Evolutionary conservation across 1,140 invertebrate genomes (phyloP), one percentile per base, ranked within the genome.

Genomic region (Bradynema listronoti): DNA sequence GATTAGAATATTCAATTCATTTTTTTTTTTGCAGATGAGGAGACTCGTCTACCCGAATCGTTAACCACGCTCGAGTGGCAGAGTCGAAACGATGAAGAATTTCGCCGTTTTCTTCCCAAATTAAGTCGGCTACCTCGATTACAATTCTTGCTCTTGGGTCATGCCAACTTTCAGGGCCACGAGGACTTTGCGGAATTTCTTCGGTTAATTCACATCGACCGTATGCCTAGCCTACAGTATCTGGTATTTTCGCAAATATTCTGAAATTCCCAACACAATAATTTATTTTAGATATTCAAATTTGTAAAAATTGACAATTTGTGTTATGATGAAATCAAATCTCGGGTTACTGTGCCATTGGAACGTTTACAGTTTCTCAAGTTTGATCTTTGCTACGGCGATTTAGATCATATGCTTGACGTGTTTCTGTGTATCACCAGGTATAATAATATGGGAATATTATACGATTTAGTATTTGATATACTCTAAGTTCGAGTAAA

Each of bases 351-450:
- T 11, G 29, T 63, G 11, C 11, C 34, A 25, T 9, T 63, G 7
- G 9, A 25, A 11, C 16, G 19, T 4, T n/a, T 45, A 5, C 33
- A 43, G 34, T 27, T 27, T 43, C 59, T 61, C 11, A 61, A 46
- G 33, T 27, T 63, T 16, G 61, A 63, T 22, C 33, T 63, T 16
- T 63, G 61, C 25, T 66, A 67, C 32, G 61, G 61, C 25, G 19
- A 25, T n/a, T 4, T 63, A 14, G 14, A 11, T 14, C n/a, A 22
- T 22, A 45, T 63, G 4, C 27, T 67, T 25, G 24, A 58, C 56
- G 33, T 11, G 1, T 59, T 58, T 14, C 52, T 58, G 4, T n/a
- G 16, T 27, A 33, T 58, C 7, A 61, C 52, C 59, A 55, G 56
- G 53, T 56, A n/a, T n/a, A n/a, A n/a, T n/a, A n/a, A n/a, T n/a